Base-by-base conservation (phyloP, 37 sponge, comb jelly and placozoan species). In the Oscarella lobularis region DNA sequence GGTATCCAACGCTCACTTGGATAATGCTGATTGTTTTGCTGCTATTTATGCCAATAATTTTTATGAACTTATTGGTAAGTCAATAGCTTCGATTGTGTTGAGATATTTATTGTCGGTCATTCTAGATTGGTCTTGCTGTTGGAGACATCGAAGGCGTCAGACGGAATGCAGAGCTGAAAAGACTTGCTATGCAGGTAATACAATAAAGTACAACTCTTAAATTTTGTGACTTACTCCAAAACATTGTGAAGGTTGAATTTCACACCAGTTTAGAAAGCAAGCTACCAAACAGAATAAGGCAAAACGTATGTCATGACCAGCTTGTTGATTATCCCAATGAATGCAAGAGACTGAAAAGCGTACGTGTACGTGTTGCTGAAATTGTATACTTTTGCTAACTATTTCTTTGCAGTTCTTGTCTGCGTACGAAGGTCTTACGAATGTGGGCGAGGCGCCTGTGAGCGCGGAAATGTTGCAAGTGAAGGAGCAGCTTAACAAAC, bases 1-100 rank as follows among this genome's bases (percentile, higher is more conserved):
- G 48, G 1, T 77, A 67, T 76, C 41, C 73, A 3, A 41, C 39
- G 1, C 31, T 87, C 33, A 80, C 83, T 2, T 89, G 81, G 54
- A 14, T 89, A 0, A 85, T 93, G 55, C 69, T 93, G 0, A 69
- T 82, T 32, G 34, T 83, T 0, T 34, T 84, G 37, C 87, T 84
- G 3, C 76, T 87, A 38, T 33, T 95, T 3, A 40, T 95, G 76
- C 76, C 83, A 0, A 83, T 95, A 41, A 78, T 85, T 2, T 38
- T 95, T n/a, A 83, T 80, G 78, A 95, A 95, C 71, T 71, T 95
- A 54, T 86, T 95, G 60, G 60, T 48, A 48, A n/a, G n/a, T n/a
- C n/a, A 70, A 14, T 35, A 35, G 73, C 32, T 31, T 31, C 27
- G 32, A 70, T 29, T 29, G 27, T 29, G 29, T 20, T 20, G 14